Evolutionary conservation across 2,113 vertebrate genomes (phyloP).

Genomic region (human): GRCh38 chr5:129498001-129498500

Average conservation of each 20-base stretch:
- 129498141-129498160: background rate
- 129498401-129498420: background rate
- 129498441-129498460: background rate
- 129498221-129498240: background rate
- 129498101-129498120: background rate
- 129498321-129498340: background rate
- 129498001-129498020: background rate
- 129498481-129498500: background rate
- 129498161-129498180: background rate
- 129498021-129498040: background rate
- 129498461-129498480: too few species aligned
- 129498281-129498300: background rate
- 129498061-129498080: background rate
- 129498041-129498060: background rate
- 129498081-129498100: background rate
- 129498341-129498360: background rate
- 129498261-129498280: background rate
- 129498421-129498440: background rate
- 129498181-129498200: background rate
- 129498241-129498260: background rate
- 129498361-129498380: background rate
- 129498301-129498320: background rate
- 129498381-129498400: too few species aligned
- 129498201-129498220: background rate
- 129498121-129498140: background rate